Percentiles rank a stretch among this genome's conserved stretches.
Evolutionary conservation across 2,113 vertebrate genomes (phyloP).

Genomic region (Aleadryas rufinucha): DNA sequence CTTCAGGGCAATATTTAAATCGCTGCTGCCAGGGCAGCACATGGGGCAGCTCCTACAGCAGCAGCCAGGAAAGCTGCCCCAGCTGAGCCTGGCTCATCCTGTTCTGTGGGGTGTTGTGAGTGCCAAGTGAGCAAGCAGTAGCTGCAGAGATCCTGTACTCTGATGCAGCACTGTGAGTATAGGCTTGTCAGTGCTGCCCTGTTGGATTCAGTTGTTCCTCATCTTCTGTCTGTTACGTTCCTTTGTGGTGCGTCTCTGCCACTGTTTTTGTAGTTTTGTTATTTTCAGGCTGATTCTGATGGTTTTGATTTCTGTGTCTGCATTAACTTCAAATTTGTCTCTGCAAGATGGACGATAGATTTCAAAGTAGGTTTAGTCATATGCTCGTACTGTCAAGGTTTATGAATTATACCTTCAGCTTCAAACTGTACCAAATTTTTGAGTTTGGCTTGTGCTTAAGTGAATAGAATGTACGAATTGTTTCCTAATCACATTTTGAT

Average conservation of each 20-base stretch:
- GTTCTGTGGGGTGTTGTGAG: not conserved
- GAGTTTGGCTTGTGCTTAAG: not conserved
- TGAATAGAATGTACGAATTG: not conserved
- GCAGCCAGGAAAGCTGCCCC: not conserved
- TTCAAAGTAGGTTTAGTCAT: not conserved
- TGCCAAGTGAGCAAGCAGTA: accelerated
- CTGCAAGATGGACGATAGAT: not conserved
- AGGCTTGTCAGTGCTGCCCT: not conserved
- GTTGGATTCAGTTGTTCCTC: not conserved
- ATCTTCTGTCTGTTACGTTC: not conserved
- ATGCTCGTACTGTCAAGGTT: not conserved
- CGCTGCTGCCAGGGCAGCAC: not conserved
- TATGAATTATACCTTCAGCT: not conserved
- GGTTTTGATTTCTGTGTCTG: not conserved
- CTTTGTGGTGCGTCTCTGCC: not conserved
- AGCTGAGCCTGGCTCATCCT: not conserved
- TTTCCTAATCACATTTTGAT: not conserved
- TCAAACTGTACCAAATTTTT: not conserved
- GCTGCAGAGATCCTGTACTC: not conserved
- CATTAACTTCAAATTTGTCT: not conserved
- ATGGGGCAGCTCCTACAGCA: not conserved
- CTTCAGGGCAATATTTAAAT: not conserved
- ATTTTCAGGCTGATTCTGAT: not conserved
- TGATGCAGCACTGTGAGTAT: not conserved
- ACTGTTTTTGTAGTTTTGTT: not conserved